These are phyloP conservation scores for Itoplectis maculator DNA, from an alignment of 2,888 invertebrate genomes.

Conservation along the genomic window DNA sequence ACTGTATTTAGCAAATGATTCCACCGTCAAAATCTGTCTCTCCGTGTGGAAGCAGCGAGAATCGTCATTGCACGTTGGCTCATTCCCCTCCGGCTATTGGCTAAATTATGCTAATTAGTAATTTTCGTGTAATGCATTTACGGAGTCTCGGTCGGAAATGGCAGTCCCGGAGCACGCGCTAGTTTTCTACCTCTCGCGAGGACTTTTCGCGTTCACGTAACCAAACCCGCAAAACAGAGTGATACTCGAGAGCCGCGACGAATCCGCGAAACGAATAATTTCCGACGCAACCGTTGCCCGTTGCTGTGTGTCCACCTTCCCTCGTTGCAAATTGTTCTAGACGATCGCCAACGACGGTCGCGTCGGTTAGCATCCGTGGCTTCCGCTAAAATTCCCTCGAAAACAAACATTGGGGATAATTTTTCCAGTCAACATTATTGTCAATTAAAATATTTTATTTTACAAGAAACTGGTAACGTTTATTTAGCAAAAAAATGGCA, in stretches of 20 bases:
- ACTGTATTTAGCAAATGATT: no score
- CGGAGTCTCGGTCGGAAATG: slow-evolving; percentile 19
- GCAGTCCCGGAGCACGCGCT: slow-evolving; percentile 1
- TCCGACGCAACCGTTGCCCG: slow-evolving; percentile 41
- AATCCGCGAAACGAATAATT: slow-evolving; percentile 47
- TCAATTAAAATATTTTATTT: no score
- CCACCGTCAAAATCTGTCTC: no score
- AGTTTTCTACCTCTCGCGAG: background rate
- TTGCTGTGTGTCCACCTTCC: slow-evolving; percentile 29
- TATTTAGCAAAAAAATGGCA: no score
- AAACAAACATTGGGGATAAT: background rate
- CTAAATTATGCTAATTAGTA: slow-evolving; percentile 72
- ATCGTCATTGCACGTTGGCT: slow-evolving; percentile 13
- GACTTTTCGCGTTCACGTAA: background rate
- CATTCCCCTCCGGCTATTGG: slow-evolving; percentile 25
- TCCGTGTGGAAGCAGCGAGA: slow-evolving; percentile 9
- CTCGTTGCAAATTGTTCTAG: slow-evolving; percentile 41
- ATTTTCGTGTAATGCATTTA: slow-evolving; percentile 69
- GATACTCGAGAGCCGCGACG: background rate
- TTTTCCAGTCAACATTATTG: background rate
- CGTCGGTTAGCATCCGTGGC: slow-evolving; percentile 52
- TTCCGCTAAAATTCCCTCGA: slow-evolving; percentile 40
- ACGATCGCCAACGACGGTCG: slow-evolving; percentile 43
- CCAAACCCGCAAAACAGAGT: background rate
- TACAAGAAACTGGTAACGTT: no score